These are phyloP conservation scores for Chlamydotis undulata DNA, from an alignment of 2,113 vertebrate species.

Conservation along the genomic window DNA sequence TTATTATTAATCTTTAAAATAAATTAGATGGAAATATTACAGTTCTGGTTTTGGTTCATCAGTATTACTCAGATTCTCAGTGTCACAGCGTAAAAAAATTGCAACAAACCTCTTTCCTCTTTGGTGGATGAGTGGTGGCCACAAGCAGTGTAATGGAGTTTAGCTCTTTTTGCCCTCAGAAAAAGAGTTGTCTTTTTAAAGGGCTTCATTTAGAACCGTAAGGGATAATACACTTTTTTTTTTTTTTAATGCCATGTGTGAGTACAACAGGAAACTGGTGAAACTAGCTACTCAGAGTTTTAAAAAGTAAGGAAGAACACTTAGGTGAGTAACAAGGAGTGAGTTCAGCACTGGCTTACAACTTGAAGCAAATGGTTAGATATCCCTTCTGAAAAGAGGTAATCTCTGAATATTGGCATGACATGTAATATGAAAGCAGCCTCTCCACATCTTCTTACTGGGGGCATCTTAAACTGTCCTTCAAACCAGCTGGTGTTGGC, in stretches of 20 bases:
- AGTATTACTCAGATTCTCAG: neutral
- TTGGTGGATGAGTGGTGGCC: neutral
- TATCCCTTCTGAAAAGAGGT: neutral
- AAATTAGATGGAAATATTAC: neutral
- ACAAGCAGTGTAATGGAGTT: neutral
- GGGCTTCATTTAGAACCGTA: neutral
- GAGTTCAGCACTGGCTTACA: neutral
- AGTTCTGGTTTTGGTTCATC: neutral
- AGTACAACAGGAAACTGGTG: neutral
- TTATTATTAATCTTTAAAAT: neutral
- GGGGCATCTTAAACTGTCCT: neutral
- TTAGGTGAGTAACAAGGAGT: neutral
- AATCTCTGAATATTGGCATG: neutral
- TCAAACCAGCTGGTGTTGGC: neutral
- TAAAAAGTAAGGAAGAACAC: neutral
- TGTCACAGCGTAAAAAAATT: neutral
- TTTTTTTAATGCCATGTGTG: neutral
- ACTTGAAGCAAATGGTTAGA: neutral
- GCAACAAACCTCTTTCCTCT: neutral
- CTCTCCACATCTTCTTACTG: neutral
- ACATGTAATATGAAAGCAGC: neutral
- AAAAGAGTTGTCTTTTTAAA: neutral
- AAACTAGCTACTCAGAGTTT: neutral
- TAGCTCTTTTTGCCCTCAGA: neutral
- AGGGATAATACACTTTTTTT: neutral